These are phyloP conservation scores for Exocentrus adspersus DNA, from an alignment of 2,888 invertebrate genomes.

Conservation along the genomic window DNA sequence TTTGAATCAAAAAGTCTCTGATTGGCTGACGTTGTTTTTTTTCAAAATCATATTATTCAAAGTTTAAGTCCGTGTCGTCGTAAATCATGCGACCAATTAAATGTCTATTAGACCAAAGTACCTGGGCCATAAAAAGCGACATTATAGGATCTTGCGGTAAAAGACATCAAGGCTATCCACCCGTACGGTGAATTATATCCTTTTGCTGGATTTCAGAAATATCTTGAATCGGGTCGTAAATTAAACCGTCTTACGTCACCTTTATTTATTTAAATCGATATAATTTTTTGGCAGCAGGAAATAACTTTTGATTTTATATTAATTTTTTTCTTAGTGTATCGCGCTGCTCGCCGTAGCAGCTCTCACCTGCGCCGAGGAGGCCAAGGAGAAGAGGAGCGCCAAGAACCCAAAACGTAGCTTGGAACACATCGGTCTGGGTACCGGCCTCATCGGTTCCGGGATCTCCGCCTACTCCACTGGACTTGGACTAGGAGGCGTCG, in stretches of 20 bases:
- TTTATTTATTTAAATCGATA: too few relatives aligned
- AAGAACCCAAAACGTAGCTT: conserved; percentile 20
- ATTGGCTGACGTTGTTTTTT: too few relatives aligned
- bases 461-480: conserved; percentile 18
- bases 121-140: too few relatives aligned
- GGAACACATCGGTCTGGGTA: conserved; percentile 9
- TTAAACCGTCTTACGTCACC: neutral
- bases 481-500: conserved; percentile 12
- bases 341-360: conserved; percentile 26
- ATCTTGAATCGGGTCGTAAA: neutral
- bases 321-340: conserved; percentile 30
- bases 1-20: too few relatives aligned
- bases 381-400: conserved; percentile 10
- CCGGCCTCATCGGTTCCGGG: conserved; percentile 20
- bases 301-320: too few relatives aligned
- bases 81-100: too few relatives aligned
- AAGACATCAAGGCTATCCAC: neutral
- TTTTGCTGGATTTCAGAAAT: neutral
- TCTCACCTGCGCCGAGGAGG: neutral
- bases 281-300: too few relatives aligned
- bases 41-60: too few relatives aligned
- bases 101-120: too few relatives aligned
- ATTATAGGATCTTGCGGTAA: too few relatives aligned
- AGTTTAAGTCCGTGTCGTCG: too few relatives aligned
- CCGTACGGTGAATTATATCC: neutral